phyloP scores from a whole-genome alignment of 2,113 vertebrate species.

The Notarius quadriscutis region DNA sequence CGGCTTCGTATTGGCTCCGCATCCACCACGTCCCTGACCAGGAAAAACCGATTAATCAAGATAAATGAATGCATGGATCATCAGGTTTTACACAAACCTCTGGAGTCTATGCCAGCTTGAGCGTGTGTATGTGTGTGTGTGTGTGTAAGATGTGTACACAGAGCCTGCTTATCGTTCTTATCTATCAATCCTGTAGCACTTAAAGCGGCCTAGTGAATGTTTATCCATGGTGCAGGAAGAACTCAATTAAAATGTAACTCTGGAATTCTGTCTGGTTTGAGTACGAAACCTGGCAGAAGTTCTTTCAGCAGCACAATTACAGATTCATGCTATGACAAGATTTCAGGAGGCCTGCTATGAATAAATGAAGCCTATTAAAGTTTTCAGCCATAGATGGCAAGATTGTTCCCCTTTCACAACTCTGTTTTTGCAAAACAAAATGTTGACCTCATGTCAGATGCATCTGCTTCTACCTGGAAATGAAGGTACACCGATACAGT shows the following conservation, averaged over 20 bases:
- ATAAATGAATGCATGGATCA: conserved; percentile 5
- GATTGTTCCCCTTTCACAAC: neutral
- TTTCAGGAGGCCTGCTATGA: neutral
- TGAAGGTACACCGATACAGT: neutral
- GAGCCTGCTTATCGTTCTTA: conserved; percentile 1
- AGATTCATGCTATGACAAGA: neutral
- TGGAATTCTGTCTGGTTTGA: conserved; percentile 1
- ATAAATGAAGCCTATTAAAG: neutral
- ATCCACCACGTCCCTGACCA: neutral
- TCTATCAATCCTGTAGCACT: neutral
- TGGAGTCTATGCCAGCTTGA: neutral
- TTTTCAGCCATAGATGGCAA: neutral
- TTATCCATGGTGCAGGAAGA: conserved; percentile 31
- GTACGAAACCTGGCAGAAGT: neutral
- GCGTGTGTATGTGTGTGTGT: neutral
- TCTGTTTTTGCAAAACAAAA: neutral
- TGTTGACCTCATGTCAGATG: neutral
- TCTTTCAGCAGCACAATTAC: neutral
- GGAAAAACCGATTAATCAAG: neutral
- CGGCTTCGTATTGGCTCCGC: neutral
- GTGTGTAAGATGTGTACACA: neutral
- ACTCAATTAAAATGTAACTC: conserved; percentile 33
- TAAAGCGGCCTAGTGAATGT: conserved; percentile 9
- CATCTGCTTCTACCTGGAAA: conserved; percentile 1
- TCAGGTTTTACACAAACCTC: neutral